Percentiles rank a stretch among this genome's conserved stretches.
These are phyloP conservation scores for Sarcophilus harrisii DNA, from an alignment of 2,797 vertebrate species.

Conservation along the genomic window DNA sequence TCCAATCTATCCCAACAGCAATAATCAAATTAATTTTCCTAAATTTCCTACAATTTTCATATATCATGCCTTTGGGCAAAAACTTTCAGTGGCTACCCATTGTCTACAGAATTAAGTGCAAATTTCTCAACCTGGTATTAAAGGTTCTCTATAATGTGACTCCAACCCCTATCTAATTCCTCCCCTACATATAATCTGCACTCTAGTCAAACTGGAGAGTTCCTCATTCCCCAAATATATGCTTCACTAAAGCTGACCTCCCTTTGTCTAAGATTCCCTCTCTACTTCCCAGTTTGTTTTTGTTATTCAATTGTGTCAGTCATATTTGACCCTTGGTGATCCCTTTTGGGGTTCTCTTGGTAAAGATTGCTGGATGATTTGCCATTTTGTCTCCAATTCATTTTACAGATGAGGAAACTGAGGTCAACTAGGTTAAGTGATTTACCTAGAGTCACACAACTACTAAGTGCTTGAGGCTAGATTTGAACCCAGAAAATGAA, in stretches of 20 bases:
- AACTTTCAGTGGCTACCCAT: neutral
- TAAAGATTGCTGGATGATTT: neutral
- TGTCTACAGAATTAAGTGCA: neutral
- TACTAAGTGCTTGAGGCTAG: neutral
- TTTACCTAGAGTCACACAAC: neutral
- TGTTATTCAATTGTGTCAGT: neutral
- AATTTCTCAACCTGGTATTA: neutral
- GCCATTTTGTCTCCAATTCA: neutral
- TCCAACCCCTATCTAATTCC: neutral
- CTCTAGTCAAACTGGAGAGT: neutral
- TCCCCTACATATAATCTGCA: neutral
- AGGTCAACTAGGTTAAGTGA: neutral
- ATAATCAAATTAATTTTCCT: neutral
- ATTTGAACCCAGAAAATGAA: neutral
- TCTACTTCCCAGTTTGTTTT: neutral
- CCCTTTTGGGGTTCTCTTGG: neutral
- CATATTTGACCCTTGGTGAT: neutral
- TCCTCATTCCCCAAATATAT: neutral
- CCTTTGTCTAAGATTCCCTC: neutral
- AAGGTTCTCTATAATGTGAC: neutral
- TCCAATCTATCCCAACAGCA: neutral
- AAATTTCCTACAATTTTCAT: neutral
- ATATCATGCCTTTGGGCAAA: neutral
- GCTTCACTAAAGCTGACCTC: neutral
- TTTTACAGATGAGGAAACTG: neutral